Conservation (phyloP, 2,113 vertebrate species). For the Megaptera novaeangliae region DNA sequence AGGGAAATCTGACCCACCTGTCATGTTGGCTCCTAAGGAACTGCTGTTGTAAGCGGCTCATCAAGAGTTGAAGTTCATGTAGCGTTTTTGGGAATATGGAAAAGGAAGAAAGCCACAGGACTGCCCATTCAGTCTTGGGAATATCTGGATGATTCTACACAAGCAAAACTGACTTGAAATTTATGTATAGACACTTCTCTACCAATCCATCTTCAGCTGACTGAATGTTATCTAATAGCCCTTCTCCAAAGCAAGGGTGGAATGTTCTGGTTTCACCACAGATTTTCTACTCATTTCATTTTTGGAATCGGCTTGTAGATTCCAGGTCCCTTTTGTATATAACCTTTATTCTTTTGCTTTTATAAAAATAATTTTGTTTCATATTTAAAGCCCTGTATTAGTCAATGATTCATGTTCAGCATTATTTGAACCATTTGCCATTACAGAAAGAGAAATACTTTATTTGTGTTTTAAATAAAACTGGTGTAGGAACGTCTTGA, state of each 20-base stretch:
- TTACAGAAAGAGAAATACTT: constrained; percentile 57
- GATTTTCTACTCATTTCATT: constrained; percentile 53
- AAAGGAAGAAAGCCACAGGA: constrained; percentile 69
- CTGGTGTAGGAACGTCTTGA: constrained; percentile 55
- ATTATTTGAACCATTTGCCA: constrained; percentile 59
- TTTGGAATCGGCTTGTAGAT: constrained; percentile 57
- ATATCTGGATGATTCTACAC: constrained; percentile 32
- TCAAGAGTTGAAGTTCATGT: constrained; percentile 57
- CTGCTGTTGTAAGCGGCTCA: constrained; percentile 62
- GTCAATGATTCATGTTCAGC: constrained; percentile 60
- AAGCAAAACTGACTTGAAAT: constrained; percentile 49
- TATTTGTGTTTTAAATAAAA: constrained; percentile 79
- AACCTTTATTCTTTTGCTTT: constrained; percentile 75
- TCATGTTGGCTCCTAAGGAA: constrained; percentile 68
- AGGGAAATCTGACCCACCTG: constrained; percentile 49
- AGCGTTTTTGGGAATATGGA: constrained; percentile 57
- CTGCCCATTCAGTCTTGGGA: constrained; percentile 34
- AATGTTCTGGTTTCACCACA: constrained; percentile 46
- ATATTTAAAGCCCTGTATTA: constrained; percentile 82
- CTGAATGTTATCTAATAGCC: constrained; percentile 61
- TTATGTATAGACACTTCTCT: constrained; percentile 41
- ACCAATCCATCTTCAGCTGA: constrained; percentile 60
- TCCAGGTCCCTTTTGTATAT: constrained; percentile 76
- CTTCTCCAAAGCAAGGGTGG: constrained; percentile 65
- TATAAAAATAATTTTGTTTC: constrained; percentile 71